Evolutionary conservation across 2,888 invertebrate genomes (phyloP).

Genomic region (Conomelus anceps): DNA sequence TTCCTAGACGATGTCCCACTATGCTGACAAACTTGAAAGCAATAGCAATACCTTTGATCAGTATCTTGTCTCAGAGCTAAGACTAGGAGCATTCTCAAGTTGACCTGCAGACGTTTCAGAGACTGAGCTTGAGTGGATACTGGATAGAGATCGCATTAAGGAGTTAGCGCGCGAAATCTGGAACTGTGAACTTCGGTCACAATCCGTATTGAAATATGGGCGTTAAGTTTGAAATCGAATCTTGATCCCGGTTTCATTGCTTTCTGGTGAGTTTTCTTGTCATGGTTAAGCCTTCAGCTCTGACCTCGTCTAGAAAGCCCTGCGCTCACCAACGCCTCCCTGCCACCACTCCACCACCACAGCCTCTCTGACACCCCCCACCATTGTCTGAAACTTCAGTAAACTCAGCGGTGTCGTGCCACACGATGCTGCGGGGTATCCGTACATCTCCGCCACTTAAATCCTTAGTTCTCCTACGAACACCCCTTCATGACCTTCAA

Average conservation of each 20-base stretch:
- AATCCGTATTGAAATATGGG: constrained; percentile 13
- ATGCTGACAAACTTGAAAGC: neutral
- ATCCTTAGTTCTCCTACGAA: neutral
- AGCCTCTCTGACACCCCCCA: neutral
- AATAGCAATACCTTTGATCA: neutral
- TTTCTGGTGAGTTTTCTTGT: constrained; percentile 11
- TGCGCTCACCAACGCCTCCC: too few species aligned
- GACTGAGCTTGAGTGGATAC: neutral
- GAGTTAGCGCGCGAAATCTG: neutral
- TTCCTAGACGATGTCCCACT: neutral
- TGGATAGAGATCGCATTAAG: neutral
- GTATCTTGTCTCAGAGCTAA: neutral
- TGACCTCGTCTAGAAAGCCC: neutral
- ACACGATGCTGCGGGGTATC: neutral
- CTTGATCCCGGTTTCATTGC: constrained; percentile 9
- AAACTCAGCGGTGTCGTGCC: neutral
- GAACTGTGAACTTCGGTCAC: neutral
- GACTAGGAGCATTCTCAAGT: neutral
- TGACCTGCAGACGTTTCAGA: neutral
- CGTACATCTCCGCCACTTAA: neutral
- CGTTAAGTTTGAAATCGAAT: constrained; percentile 4
- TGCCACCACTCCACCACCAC: neutral
- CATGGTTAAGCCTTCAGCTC: constrained; percentile 7
- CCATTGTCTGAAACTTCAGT: too few species aligned
- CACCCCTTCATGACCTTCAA: neutral